A percentile compares a stretch with the other conserved stretches of the same genome.
Evolutionary conservation across 2,113 vertebrate genomes (phyloP).

Genomic region (Galbula dea): DNA sequence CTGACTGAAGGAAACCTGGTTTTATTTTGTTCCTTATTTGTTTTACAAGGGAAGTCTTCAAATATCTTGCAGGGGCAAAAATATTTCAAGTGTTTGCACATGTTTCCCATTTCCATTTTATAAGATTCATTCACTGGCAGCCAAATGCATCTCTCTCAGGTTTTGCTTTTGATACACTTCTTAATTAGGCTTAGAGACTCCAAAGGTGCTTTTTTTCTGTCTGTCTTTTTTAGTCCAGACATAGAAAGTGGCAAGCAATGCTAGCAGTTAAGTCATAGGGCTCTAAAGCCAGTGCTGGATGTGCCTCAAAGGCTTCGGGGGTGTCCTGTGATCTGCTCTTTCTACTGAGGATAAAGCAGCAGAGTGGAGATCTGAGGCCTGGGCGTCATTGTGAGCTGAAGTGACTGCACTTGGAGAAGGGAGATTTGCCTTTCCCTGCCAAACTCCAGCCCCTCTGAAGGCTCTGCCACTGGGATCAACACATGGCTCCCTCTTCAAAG

Average conservation of each 20-base stretch:
- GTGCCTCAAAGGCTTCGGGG: conserved; percentile 49
- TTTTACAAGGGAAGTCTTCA: conserved; percentile 57
- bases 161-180: conserved; percentile 35
- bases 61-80: conserved; percentile 36
- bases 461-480: not conserved
- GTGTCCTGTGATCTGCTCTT: conserved; percentile 56
- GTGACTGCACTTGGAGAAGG: not conserved
- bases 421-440: not conserved
- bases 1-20: conserved; percentile 41
- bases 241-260: not conserved
- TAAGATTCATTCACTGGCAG: conserved; percentile 59
- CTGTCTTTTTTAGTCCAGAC: conserved; percentile 24
- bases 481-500: not conserved
- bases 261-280: conserved; percentile 30
- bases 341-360: conserved; percentile 5
- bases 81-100: conserved; percentile 35
- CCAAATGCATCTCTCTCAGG: conserved; percentile 55
- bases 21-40: conserved; percentile 55
- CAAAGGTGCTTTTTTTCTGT: conserved; percentile 42
- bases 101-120: conserved; percentile 66
- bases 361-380: conserved; percentile 39
- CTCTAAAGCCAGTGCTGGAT: conserved; percentile 41
- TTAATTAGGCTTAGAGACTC: conserved; percentile 46
- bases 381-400: not conserved
- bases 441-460: not conserved